Base-by-base conservation (phyloP, 1,140 invertebrate species). In the Sarcophaga peregrina region DNA sequence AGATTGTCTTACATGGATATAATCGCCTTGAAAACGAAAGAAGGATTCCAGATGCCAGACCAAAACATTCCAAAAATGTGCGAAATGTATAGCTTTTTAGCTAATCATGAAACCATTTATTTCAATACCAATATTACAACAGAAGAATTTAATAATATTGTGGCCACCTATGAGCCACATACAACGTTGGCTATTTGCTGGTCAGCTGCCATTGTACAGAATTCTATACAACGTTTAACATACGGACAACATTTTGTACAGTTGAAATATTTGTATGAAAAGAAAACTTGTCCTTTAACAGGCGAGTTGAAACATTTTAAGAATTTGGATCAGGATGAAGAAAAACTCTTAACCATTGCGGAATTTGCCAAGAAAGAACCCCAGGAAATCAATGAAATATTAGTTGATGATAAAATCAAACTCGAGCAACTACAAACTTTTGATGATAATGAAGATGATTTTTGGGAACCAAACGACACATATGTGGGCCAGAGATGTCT, bases 181-280 rank as follows among this genome's bases (percentile, higher is more conserved):
- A 87, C 86, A 9, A 90, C 88, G 2, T 17, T 90, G 0, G 85
- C 85, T 2, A 52, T 90, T 8, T 87, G 83, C 75, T 90, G 90
- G 90, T 87, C 84, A 58, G 88, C 89, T 8, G 58, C 86, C 8
- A 84, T 90, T 13, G 62, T 73, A 46, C 73, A 83, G 15, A 84
- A 85, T 72, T 85, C 84, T 9, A 82, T 82, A 13, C 83, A 87
- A 74, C 86, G 88, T 0, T 9, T 86, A 8, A 85, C 88, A 9
- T 85, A 74, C 58, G 90, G 90, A 1, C 76, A 88, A 82, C 90
- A 90, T 78, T 90, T 90, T 47, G 85, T 90, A 3, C 88, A 90
- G 52, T 83, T 90, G 15, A 85, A 86, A 37, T 86, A 86, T 80
- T 85, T 90, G 5, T 90, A 86, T 47, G 90, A 90, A 81, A 86